Evolutionary conservation across 1,140 invertebrate genomes (phyloP).

Genomic region (Heliconius hermathena): DNA sequence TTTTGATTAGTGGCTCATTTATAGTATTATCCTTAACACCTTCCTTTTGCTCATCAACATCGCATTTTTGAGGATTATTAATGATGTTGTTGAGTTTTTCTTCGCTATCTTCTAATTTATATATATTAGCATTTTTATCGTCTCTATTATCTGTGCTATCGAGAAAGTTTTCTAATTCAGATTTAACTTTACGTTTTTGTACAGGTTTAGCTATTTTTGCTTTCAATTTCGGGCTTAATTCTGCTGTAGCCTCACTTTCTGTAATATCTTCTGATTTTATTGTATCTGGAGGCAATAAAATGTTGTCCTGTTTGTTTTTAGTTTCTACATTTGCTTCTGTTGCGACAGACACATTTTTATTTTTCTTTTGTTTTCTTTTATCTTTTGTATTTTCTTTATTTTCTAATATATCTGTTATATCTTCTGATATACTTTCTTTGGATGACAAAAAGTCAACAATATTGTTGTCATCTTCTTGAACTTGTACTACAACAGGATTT

Average conservation of each 20-base stretch:
- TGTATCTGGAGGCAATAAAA: background rate
- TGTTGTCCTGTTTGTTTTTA: constrained; percentile 2
- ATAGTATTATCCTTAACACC: background rate
- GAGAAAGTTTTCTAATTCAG: constrained; percentile 20
- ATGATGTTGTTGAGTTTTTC: background rate
- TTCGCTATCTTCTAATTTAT: background rate
- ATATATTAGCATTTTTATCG: background rate
- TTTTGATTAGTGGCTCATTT: background rate
- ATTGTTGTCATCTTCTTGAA: background rate
- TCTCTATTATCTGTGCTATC: background rate
- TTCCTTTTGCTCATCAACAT: background rate
- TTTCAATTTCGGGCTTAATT: constrained; percentile 54
- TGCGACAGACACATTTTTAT: constrained; percentile 27
- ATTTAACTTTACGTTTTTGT: constrained; percentile 56
- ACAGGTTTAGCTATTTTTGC: constrained; percentile 68
- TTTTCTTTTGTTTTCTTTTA: constrained; percentile 41
- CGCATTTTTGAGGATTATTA: background rate
- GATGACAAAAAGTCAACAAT: background rate
- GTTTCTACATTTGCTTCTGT: background rate
- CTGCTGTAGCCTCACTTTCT: constrained; percentile 9
- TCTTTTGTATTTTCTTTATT: constrained; percentile 26
- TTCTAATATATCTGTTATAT: background rate
- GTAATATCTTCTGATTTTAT: constrained; percentile 17
- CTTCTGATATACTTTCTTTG: constrained; percentile 11
- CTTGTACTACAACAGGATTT: background rate